A percentile compares a stretch with the other conserved stretches of the same genome.
phyloP scores from a whole-genome alignment of 2,113 vertebrate species.

The Cebidichthys violaceus region DNA sequence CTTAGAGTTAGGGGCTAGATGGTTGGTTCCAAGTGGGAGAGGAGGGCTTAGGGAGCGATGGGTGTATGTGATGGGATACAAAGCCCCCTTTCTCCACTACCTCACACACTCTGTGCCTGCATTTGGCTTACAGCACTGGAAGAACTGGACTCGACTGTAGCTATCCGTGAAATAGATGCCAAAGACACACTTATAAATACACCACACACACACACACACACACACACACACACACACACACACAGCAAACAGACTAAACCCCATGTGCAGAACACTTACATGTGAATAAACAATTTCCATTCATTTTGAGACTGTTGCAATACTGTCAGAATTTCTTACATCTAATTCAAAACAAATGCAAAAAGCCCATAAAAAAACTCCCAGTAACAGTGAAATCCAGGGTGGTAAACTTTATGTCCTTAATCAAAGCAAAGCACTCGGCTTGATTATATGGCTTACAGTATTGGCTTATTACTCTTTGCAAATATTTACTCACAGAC shows the following conservation, averaged over 20 bases:
- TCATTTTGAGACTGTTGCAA: slow-evolving; percentile 7
- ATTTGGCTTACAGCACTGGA: slow-evolving; percentile 51
- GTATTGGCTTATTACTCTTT: slow-evolving; percentile 45
- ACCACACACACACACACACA: slow-evolving; percentile 23
- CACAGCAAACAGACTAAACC: slow-evolving; percentile 44
- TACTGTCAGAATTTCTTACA: slow-evolving; percentile 6
- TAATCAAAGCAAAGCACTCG: slow-evolving; percentile 33
- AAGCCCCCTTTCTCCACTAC: slow-evolving; percentile 77
- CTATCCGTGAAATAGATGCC: slow-evolving; percentile 34
- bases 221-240: slow-evolving; percentile 28
- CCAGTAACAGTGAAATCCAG: slow-evolving; percentile 26
- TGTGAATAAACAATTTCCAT: slow-evolving; percentile 25
- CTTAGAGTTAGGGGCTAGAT: slow-evolving; percentile 16
- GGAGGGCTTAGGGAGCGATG: slow-evolving; percentile 48
- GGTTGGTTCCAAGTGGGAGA: slow-evolving; percentile 40
- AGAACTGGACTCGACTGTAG: slow-evolving; percentile 55
- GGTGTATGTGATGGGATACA: slow-evolving; percentile 70
- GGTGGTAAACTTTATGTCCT: slow-evolving; percentile 16
- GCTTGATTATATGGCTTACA: slow-evolving; percentile 39
- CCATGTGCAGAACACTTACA: slow-evolving; percentile 13
- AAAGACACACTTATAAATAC: slow-evolving; percentile 41
- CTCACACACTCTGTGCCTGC: slow-evolving; percentile 30
- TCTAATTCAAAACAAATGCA: slow-evolving; percentile 29
- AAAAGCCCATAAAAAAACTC: slow-evolving; percentile 10
- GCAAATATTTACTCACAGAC: slow-evolving; percentile 63